Evolutionary conservation across 2,797 vertebrate species (phyloP), one percentile per base, ranked within the genome.

Genomic region (Mormyrops boulengeri): DNA sequence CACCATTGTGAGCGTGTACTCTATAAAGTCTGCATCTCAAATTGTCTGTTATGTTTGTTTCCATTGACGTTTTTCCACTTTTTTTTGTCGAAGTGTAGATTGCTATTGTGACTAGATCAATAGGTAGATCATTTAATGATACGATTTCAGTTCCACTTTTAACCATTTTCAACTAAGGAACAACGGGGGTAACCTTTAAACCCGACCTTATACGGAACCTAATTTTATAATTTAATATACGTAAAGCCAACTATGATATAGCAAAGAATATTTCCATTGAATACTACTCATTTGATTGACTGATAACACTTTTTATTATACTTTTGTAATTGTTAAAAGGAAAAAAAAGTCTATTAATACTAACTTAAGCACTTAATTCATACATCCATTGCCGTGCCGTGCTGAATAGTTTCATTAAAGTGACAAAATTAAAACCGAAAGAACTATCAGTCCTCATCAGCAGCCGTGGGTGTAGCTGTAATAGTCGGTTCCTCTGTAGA

Each of bases 1-100:
- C 92, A 94, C 94, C 95, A 95, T 96, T 93, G 95, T 95, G 92
- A 94, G 88, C 89, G 60, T 91, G 93, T 93, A 92, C 93, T 92
- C 93, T 92, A 92, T 95, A 94, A 95, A 95, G 94, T 92, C 93
- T 92, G 92, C 93, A 95, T 95, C 92, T 94, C 91, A 38, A 88
- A 91, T 91, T 82, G 85, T 89, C 60, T 89, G 88, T 77, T 87
- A 53, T 80, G 89, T 85, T 80, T 38, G 88, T 88, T 84, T 87
- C 60, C 17, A 62, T 66, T 49, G 62, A 57, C 30, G 30, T 60
- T 85, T 82, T 49, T 41, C 44, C 49, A 19, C 86, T 87, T 86
- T 34, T 85, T 38, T n/a, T 41, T 73, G 50, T 69, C 50, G 49
- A 53, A 30, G 84, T 34, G 82, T 52, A 49, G 14, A 44, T 89